Percentiles rank a stretch among this genome's conserved stretches.
Evolutionary conservation across 2,113 vertebrate species (phyloP).

Genomic region (Hirundichthys speculiger): DNA sequence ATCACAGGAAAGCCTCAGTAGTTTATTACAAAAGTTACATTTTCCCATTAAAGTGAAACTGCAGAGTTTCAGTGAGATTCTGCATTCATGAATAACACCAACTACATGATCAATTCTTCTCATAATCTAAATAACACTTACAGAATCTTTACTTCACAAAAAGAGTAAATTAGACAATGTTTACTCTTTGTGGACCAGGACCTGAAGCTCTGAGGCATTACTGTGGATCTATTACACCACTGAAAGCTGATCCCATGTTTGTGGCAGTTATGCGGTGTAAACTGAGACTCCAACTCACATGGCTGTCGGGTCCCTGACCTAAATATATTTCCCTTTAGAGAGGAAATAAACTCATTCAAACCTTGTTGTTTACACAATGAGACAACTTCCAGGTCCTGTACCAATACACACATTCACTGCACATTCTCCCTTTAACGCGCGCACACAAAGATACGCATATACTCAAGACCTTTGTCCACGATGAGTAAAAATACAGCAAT

Average conservation of each 20-base stretch:
- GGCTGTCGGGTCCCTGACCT: conserved; percentile 32
- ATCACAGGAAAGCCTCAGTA: too few relatives aligned
- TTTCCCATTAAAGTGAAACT: too few relatives aligned
- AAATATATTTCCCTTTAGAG: conserved; percentile 41
- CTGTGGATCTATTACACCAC: conserved; percentile 3
- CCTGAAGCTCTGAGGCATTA: background rate
- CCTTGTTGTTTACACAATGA: conserved; percentile 41
- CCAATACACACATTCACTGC: background rate
- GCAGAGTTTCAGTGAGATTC: too few relatives aligned
- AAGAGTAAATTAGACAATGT: background rate
- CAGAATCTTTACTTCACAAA: background rate
- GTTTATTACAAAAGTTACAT: too few relatives aligned
- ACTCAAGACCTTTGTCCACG: conserved; percentile 74
- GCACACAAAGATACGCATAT: background rate
- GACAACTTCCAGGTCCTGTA: conserved; percentile 5
- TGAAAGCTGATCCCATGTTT: conserved; percentile 45
- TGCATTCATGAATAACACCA: too few relatives aligned
- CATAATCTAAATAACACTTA: too few relatives aligned
- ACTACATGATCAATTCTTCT: background rate
- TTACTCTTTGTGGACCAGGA: background rate
- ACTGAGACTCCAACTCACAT: conserved; percentile 30
- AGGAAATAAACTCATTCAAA: conserved; percentile 38
- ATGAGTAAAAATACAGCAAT: conserved; percentile 58
- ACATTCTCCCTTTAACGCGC: too few relatives aligned
- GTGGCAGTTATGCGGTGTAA: conserved; percentile 33